phyloP scores from a whole-genome alignment of 2,797 vertebrate genomes.

The Microchirus variegatus region DNA sequence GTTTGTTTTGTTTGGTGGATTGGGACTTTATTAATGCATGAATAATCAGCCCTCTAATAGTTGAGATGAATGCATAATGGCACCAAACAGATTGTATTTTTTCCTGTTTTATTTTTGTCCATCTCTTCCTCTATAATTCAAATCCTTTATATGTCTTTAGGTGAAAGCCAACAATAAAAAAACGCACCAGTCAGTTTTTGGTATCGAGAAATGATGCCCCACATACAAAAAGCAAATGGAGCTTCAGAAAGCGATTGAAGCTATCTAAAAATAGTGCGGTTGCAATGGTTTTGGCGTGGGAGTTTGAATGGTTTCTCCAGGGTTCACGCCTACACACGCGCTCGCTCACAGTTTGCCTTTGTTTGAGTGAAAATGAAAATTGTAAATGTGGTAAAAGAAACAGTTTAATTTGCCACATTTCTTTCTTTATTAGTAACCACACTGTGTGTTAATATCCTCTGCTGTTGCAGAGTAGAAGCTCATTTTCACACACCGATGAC shows the following conservation, averaged over 20 bases:
- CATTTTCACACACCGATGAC: not conserved
- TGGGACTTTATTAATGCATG: no score
- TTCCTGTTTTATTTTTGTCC: no score
- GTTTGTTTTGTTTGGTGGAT: no score
- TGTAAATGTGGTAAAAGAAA: conserved; percentile 7
- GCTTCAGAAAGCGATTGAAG: conserved; percentile 71
- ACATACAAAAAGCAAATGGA: conserved; percentile 63
- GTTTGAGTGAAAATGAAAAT: conserved; percentile 29
- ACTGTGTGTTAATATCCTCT: not conserved
- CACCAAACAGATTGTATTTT: no score
- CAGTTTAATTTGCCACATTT: conserved; percentile 7
- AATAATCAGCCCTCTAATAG: no score
- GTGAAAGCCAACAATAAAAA: conserved; percentile 66
- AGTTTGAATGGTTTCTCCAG: conserved; percentile 66
- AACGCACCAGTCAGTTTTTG: conserved; percentile 45
- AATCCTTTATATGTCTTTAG: conserved; percentile 66
- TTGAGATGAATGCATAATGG: no score
- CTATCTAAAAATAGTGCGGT: conserved; percentile 66
- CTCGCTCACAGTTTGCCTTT: conserved; percentile 5
- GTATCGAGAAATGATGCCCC: conserved; percentile 63
- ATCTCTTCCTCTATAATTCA: conserved; percentile 5
- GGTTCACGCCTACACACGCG: conserved; percentile 46
- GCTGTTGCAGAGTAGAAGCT: not conserved
- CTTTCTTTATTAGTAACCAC: conserved; percentile 5
- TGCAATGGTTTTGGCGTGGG: conserved; percentile 56